Base-by-base conservation (phyloP, 2,113 vertebrate genomes). In the Phocoena phocoena region DNA sequence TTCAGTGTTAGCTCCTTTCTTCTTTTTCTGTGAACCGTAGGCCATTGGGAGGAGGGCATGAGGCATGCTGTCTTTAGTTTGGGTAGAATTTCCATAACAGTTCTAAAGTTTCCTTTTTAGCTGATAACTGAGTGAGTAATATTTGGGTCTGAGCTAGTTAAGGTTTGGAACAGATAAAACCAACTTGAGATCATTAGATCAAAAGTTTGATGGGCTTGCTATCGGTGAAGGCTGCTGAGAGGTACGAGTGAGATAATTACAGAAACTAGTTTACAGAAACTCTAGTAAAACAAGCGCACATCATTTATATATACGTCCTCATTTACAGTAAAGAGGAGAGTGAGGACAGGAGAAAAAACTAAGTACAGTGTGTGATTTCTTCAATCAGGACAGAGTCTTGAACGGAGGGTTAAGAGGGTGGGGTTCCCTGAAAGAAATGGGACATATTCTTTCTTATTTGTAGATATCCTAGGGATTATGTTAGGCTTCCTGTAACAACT, bases 21-120 rank as follows among this genome's bases (percentile, higher is more conserved):
- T 73, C 17, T 25, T 36, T 71, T 17, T 71, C 73, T 26, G 25
- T 31, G 68, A 17, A 5, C 6, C 7, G 3, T 1, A 23, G 63
- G 36, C 8, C n/a, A 0, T 23, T 26, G 62, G 38, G 36, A 36
- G 8, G 21, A 8, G n/a, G 36, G 0, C 5, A 14, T 7, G 18
- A 17, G 41, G 36, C 41, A 26, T 6, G 21, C 38, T 28, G 15
- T 41, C 84, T 65, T 71, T 14, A 28, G 10, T 50, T 26, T n/a
- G 0, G 8, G 28, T 20, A 50, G 33, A 10, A 18, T 85, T 47
- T n/a, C 26, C 31, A 1, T 33, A 23, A 8, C 20, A 7, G 0
- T 79, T 85, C 25, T n/a, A 11, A 50, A 62, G 8, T 13, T 73
- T 44, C 21, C 50, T 83, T 38, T 55, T 47, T 28, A 55, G 53